Percentiles rank a stretch among this genome's conserved stretches.
Conservation (phyloP, 1,140 invertebrate genomes). For the Macrostomum lignano region DNA sequence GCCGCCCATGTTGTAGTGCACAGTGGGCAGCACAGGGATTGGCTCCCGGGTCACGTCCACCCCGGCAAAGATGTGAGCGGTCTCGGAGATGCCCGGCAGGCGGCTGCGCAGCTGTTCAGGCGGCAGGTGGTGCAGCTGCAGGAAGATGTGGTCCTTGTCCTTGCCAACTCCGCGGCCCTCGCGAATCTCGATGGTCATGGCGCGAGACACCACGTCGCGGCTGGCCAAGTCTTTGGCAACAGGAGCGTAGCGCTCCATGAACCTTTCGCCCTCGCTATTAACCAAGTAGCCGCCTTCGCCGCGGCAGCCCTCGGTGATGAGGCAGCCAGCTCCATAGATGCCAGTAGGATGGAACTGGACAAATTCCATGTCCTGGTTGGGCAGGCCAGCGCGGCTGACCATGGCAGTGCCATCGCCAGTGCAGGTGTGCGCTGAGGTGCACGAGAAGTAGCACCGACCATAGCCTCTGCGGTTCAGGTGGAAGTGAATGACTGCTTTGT, state of each 20-base stretch:
- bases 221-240: constrained; percentile 91
- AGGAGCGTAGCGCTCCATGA: constrained; percentile 94
- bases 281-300: constrained; percentile 85
- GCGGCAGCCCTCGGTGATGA: constrained; percentile 62
- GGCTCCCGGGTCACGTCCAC: constrained; percentile 88
- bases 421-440: constrained; percentile 88
- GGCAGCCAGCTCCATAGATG: constrained; percentile 82
- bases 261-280: constrained; percentile 77
- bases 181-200: constrained; percentile 87
- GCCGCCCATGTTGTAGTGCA: constrained; percentile 98
- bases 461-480: constrained; percentile 30
- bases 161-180: constrained; percentile 81
- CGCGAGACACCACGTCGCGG: constrained; percentile 73
- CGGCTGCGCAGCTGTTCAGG: constrained; percentile 57
- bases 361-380: constrained; percentile 78
- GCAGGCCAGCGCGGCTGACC: constrained; percentile 60
- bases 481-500: not conserved
- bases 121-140: constrained; percentile 80
- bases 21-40: constrained; percentile 82
- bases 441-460: constrained; percentile 80
- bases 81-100: constrained; percentile 46
- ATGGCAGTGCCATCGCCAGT: constrained; percentile 90
- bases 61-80: constrained; percentile 88
- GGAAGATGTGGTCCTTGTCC: constrained; percentile 79
- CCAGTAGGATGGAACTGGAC: constrained; percentile 97